Percentiles rank a stretch among this genome's conserved stretches.
phyloP scores from a whole-genome alignment of 2,797 vertebrate genomes.

The Iguana delicatissima region DNA sequence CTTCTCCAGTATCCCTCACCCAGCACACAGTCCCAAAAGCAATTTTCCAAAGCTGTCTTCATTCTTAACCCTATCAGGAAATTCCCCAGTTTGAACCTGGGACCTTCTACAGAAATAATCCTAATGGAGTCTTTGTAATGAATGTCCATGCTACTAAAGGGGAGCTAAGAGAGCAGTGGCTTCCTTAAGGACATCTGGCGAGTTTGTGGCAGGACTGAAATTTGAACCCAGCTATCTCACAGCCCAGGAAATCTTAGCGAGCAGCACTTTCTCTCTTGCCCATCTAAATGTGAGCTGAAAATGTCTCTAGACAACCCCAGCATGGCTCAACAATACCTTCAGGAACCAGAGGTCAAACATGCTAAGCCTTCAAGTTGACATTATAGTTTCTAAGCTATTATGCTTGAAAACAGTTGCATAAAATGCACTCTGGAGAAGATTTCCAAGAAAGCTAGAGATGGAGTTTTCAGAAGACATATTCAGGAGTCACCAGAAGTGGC shows the following conservation, averaged over 20 bases:
- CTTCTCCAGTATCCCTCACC: too few relatives aligned
- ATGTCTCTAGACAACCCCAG: too few relatives aligned
- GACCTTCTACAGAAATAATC: too few relatives aligned
- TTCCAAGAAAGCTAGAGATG: neutral
- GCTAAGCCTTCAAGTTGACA: slow-evolving; percentile 36
- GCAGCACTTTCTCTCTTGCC: neutral
- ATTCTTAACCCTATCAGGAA: too few relatives aligned
- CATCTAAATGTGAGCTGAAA: neutral
- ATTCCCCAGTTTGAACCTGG: too few relatives aligned
- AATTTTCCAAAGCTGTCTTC: too few relatives aligned
- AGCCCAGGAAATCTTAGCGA: neutral
- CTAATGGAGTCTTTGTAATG: neutral
- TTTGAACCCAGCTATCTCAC: neutral
- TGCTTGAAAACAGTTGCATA: neutral
- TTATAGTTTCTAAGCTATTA: neutral
- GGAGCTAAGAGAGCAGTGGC: neutral
- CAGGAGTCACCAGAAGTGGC: too few relatives aligned
- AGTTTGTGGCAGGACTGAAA: neutral
- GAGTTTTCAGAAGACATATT: neutral
- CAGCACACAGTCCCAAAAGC: too few relatives aligned
- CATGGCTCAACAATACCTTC: too few relatives aligned
- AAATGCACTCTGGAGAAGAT: neutral
- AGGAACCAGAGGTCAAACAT: neutral
- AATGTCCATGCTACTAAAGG: neutral
- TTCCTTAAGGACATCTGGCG: neutral